Base-by-base conservation (phyloP, 2,888 invertebrate genomes). In the Miltochrista miniata region DNA sequence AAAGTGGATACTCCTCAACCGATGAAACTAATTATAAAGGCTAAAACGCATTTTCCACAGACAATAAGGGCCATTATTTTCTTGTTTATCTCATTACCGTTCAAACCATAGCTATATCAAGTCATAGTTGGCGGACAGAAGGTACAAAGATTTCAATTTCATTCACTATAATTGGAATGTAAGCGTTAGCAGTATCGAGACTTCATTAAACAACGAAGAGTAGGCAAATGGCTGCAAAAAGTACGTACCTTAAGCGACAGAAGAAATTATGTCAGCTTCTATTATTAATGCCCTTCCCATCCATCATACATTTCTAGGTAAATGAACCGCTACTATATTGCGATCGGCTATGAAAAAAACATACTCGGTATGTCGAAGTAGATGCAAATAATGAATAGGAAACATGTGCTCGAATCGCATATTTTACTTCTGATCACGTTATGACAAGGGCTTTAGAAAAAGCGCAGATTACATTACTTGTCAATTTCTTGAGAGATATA, bases 161-260 rank as follows among this genome's bases (percentile, higher is more conserved):
- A 59, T 46, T 47, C 2, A 14, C 50, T 43, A 42, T 61, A 51
- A 55, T 60, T 60, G 54, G 50, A 58, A 53, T 56, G 56, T 50
- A 58, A 39, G 40, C 58, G 68, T 54, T 64, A 64, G 42, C 12
- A 14, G 33, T 24, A 51, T 48, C 38, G 44, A 12, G 51, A 38
- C 54, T 51, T 59, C 66, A 70, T 69, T 63, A 66, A 24, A 57
- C 50, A 13, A 14, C 42, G 18, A 14, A 46, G 61, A 51, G 45
- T 61, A 61, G 50, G 66, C 61, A 74, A 72, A 74, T 72, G 66
- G 68, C 2, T 1, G 52, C 58, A 74, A 74, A 70, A 73, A 72
- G 42, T 44, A 37, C 37, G 53, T 55, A 39, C 34, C 55, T 60
- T 42, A 40, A 39, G 51, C 44, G 45, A 48, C 41, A 47, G 18